phyloP scores from a whole-genome alignment of 2,113 vertebrate species.

The Poecilia latipinna region DNA sequence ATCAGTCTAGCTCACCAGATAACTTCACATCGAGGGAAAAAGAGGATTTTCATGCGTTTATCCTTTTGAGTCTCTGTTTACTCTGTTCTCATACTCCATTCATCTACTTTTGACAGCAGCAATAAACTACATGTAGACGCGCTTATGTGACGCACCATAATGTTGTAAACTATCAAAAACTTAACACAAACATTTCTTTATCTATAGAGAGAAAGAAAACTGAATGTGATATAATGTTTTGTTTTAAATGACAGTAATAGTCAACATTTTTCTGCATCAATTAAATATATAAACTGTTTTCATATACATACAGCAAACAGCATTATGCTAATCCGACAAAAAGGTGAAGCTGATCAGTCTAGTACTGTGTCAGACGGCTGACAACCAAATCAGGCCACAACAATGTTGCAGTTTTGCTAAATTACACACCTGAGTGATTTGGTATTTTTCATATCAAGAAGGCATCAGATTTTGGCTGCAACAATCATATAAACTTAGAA shows the following conservation, averaged over 20 bases:
- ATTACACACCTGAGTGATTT: background rate
- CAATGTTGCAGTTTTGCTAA: background rate
- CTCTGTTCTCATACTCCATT: conserved; percentile 17
- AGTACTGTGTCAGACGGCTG: conserved; percentile 21
- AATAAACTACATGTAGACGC: conserved; percentile 11
- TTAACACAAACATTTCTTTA: conserved; percentile 10
- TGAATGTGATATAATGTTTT: background rate
- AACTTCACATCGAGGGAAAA: conserved; percentile 9
- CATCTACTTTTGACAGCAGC: conserved; percentile 38
- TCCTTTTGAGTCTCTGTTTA: conserved; percentile 7
- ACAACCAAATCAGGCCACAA: background rate
- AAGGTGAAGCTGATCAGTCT: conserved; percentile 15
- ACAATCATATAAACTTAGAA: background rate
- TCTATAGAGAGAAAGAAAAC: background rate
- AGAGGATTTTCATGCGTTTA: conserved; percentile 1
- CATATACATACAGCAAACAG: conserved; percentile 6
- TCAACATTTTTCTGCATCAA: background rate
- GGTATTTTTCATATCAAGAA: background rate
- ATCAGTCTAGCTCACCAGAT: background rate
- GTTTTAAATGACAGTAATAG: conserved; percentile 4
- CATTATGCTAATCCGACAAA: conserved; percentile 15
- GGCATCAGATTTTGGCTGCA: background rate
- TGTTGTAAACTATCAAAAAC: conserved; percentile 26
- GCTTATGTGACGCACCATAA: conserved; percentile 22
- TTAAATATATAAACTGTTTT: conserved; percentile 6